phyloP scores from a whole-genome alignment of 1,140 invertebrate genomes.

The Choristoneura fumiferana region DNA sequence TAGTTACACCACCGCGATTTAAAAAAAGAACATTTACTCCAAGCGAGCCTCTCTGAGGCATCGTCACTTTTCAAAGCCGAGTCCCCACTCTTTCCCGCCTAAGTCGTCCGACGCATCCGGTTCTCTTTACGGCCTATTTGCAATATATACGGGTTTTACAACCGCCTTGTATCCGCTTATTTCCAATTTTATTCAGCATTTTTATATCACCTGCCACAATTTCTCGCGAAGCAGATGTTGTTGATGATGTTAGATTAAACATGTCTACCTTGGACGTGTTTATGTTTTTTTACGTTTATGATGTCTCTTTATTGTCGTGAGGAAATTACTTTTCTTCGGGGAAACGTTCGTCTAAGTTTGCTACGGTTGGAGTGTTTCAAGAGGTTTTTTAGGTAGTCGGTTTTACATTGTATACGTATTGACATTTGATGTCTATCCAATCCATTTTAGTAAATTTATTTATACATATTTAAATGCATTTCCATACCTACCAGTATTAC shows the following conservation, averaged over 20 bases:
- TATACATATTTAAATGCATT: no score
- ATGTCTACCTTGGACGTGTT: conserved; percentile 6
- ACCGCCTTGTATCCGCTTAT: conserved; percentile 7
- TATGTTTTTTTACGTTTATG: conserved; percentile 8
- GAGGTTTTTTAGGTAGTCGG: no score
- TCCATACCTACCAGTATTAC: no score
- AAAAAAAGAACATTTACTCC: neutral
- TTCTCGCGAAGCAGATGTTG: neutral
- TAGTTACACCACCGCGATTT: no score
- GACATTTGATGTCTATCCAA: no score
- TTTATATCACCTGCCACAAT: conserved; percentile 11
- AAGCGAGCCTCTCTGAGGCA: neutral
- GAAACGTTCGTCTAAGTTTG: no score
- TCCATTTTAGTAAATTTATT: no score
- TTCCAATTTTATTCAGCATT: conserved; percentile 15
- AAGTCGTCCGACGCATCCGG: conserved; percentile 5
- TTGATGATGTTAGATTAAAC: conserved; percentile 6
- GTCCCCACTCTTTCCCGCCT: neutral
- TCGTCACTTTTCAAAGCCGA: neutral
- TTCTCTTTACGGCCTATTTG: conserved; percentile 19
- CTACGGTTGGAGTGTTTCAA: no score
- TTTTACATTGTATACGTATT: no score
- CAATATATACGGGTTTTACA: conserved; percentile 17
- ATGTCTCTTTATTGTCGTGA: neutral
- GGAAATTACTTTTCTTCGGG: conserved; percentile 3